Conservation (phyloP, 2,888 invertebrate species). For the Pristionchus japonicus region DNA sequence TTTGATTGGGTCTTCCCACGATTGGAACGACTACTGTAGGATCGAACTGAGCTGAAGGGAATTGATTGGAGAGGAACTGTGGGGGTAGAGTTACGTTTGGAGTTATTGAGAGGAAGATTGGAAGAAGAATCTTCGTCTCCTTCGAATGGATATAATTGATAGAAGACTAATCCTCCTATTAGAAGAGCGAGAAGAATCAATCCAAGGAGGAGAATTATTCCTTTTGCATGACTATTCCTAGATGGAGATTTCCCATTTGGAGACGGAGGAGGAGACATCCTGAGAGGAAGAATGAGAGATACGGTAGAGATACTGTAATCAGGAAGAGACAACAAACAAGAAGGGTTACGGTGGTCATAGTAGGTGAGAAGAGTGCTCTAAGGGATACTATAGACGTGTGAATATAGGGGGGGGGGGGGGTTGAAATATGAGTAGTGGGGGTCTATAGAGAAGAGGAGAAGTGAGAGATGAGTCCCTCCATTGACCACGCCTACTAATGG, state of each 20-base stretch:
- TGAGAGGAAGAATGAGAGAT: background rate
- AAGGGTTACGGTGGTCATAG: conserved; percentile 50
- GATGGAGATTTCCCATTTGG: conserved; percentile 11
- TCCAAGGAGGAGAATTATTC: background rate
- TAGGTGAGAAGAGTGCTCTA: conserved; percentile 51
- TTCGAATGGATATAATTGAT: background rate
- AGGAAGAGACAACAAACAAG: background rate
- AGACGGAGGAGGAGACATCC: conserved; percentile 21
- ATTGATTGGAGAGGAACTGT: background rate
- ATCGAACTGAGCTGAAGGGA: background rate
- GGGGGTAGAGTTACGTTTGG: background rate
- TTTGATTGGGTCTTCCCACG: conserved; percentile 9
- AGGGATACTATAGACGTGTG: conserved; percentile 49
- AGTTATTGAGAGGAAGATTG: background rate
- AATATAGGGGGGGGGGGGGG: conserved; percentile 47
- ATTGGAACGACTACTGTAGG: background rate
- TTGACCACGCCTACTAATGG: background rate
- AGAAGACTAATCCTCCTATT: background rate
- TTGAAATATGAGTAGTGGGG: conserved; percentile 15
- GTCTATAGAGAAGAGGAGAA: background rate
- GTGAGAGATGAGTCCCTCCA: background rate
- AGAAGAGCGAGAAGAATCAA: background rate
- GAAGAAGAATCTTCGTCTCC: background rate
- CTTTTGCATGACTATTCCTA: background rate
- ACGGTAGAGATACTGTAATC: background rate